A percentile compares a stretch with the other conserved stretches of the same genome.
phyloP scores from a whole-genome alignment of 2,797 vertebrate species.

The Cheirogaleus major region DNA sequence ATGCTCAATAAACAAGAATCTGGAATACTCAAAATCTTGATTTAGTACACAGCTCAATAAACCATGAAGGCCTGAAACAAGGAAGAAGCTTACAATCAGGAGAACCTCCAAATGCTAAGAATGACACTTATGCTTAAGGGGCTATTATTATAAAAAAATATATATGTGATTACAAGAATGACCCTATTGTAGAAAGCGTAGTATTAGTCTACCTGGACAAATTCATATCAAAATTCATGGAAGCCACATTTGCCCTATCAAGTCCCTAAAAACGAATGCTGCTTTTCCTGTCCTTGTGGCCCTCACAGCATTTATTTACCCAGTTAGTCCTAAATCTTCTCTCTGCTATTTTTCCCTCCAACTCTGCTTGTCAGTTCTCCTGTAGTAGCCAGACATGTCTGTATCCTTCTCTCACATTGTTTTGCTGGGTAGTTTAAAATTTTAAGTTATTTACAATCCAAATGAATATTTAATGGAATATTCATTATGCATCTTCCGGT shows the following conservation, averaged over 20 bases:
- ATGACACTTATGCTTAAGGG: neutral
- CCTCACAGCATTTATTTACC: neutral
- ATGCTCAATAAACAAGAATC: neutral
- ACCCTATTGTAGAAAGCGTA: neutral
- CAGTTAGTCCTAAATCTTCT: neutral
- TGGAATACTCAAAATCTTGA: neutral
- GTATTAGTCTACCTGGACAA: neutral
- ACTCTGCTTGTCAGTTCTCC: neutral
- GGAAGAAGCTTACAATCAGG: neutral
- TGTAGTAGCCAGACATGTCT: neutral
- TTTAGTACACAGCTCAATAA: neutral
- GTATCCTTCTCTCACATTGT: neutral
- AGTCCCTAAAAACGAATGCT: neutral
- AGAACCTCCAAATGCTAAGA: neutral
- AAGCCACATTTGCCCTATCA: neutral
- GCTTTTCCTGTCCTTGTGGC: neutral
- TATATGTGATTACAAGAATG: neutral
- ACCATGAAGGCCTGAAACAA: neutral
- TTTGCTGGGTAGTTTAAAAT: conserved; percentile 44
- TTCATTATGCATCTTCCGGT: conserved; percentile 20
- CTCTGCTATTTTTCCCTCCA: neutral
- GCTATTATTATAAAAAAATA: neutral
- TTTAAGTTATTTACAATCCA: conserved; percentile 69
- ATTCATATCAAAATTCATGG: neutral
- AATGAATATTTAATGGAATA: conserved; percentile 64